Conservation (phyloP, 2,888 invertebrate genomes). For the Oscheius sp. region DNA sequence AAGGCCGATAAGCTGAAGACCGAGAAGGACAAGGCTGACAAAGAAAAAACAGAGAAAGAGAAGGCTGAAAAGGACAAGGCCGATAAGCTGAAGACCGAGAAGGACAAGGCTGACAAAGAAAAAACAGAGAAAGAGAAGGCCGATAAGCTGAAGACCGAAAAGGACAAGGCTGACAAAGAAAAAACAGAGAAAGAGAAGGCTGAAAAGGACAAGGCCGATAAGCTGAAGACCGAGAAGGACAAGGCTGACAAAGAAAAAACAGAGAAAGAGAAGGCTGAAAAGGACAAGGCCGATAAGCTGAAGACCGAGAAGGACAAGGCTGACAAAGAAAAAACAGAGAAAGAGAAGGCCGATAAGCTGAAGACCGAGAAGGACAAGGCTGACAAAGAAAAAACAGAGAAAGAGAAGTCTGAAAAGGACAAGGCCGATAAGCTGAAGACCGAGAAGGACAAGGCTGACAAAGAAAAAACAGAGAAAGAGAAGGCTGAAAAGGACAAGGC, state of each 20-base stretch:
- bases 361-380: constrained; percentile 23
- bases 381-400: constrained; percentile 8
- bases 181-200: constrained; percentile 10
- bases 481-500: constrained; percentile 15
- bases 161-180: constrained; percentile 16
- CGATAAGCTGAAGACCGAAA: constrained; percentile 14
- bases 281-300: constrained; percentile 14
- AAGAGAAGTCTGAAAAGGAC: constrained; percentile 11
- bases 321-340: constrained; percentile 2
- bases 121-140: constrained; percentile 12
- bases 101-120: constrained; percentile 8
- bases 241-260: constrained; percentile 13
- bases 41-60: constrained; percentile 2
- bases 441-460: constrained; percentile 22
- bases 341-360: constrained; percentile 7
- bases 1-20: constrained; percentile 18
- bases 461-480: neutral
- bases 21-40: constrained; percentile 23
- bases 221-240: constrained; percentile 4
- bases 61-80: constrained; percentile 17
- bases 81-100: constrained; percentile 6
- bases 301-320: constrained; percentile 18
- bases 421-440: constrained; percentile 15
- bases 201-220: constrained; percentile 16
- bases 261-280: constrained; percentile 5